Base-by-base conservation (phyloP, 2,888 invertebrate genomes). In the Prosopocoilus inquinatus region DNA sequence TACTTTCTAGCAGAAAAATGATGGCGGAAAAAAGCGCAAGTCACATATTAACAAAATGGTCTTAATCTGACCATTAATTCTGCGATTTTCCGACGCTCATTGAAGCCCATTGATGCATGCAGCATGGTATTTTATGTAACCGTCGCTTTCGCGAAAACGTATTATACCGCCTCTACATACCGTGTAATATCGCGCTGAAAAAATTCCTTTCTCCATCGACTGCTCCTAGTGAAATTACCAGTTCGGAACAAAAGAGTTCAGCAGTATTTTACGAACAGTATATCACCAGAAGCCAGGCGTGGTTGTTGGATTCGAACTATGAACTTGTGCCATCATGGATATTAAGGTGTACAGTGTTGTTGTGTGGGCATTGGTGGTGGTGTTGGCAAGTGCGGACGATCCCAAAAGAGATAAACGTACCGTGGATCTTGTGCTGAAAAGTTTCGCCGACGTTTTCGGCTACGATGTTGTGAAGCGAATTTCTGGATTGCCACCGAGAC, bases 401-500 rank as follows among this genome's bases (percentile, higher is more conserved):
- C 45, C 39, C 36, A 46, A 59, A 53, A 64, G 67, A 46, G 69
- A 71, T 47, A 77, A 76, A 65, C 62, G 78, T 60, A 77, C 75
- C 46, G 67, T 78, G 47, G 77, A 75, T 55, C 60, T 68, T n/a
- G 66, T 76, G 46, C 58, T 78, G 16, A 68, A 70, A 38, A 69
- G 71, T 55, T 70, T 77, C 28, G 77, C 74, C 9, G 77, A 78
- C 62, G 64, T 72, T 47, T 76, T 78, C 60, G 78, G 78, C 28
- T 78, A 75, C 60, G 77, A 76, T 63, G 71, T 76, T 32, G 66
- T 68, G 41, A 73, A 75, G 62, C 70, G 77, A 16, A 44, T 52
- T 9, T 13, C 45, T 8, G 36, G 44, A 11, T 48, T 51, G 9
- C 13, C 38, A 11, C 12, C 51, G 2, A 50, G 46, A 16, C 47